Conservation (phyloP, 2,797 vertebrate genomes). For the Choloepus didactylus region DNA sequence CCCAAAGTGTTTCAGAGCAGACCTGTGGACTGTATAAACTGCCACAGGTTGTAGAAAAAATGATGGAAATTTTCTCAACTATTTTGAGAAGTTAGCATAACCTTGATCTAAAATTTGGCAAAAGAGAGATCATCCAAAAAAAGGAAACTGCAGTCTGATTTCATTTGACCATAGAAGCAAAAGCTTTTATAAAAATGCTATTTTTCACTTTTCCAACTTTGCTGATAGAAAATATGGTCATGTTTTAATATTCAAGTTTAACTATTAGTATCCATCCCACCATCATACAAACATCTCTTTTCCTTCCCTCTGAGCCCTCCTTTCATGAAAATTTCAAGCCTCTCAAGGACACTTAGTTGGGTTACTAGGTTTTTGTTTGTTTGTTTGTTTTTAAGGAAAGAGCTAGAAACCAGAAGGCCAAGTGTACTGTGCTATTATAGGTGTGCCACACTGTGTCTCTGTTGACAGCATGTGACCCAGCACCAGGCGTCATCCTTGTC, state of each 20-base stretch:
- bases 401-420: neutral
- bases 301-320: neutral
- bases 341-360: neutral
- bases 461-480: neutral
- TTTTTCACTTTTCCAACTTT: conserved; percentile 19
- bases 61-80: neutral
- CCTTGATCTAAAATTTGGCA: neutral
- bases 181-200: neutral
- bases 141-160: conserved; percentile 12
- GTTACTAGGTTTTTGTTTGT: neutral
- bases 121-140: neutral
- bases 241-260: neutral
- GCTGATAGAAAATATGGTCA: neutral
- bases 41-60: neutral
- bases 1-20: neutral
- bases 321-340: conserved; percentile 34
- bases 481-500: neutral
- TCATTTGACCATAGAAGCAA: neutral
- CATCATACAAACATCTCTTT: neutral
- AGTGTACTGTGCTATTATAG: neutral
- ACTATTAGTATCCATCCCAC: neutral
- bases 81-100: conserved; percentile 47
- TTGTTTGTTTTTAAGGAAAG: neutral
- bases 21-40: neutral
- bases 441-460: neutral